These are phyloP conservation scores for Brachionus koreanus DNA, from an alignment of 1,140 invertebrate genomes.

Conservation along the genomic window DNA sequence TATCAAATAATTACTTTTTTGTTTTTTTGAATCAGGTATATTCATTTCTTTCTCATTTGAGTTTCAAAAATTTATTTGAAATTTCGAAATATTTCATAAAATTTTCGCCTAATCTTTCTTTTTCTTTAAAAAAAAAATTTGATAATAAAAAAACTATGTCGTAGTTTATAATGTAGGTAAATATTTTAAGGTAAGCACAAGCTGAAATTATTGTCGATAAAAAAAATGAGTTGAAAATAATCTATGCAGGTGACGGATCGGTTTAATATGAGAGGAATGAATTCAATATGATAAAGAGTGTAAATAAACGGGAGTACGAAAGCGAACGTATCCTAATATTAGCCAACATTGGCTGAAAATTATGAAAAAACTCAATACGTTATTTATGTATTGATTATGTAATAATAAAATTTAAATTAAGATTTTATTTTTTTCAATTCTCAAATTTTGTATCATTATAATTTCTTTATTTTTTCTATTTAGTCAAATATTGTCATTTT, in stretches of 20 bases:
- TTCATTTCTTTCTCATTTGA: background rate
- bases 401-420: constrained; percentile 8
- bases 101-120: constrained; percentile 14
- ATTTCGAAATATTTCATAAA: background rate
- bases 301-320: background rate
- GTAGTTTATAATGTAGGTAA: constrained; percentile 30
- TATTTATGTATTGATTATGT: constrained; percentile 33
- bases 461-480: background rate
- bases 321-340: background rate
- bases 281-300: background rate
- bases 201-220: background rate
- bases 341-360: background rate
- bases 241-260: background rate
- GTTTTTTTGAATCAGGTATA: background rate
- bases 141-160: constrained; percentile 32
- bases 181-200: constrained; percentile 5
- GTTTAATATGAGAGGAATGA: background rate
- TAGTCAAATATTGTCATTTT: background rate
- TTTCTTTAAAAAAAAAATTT: constrained; percentile 17
- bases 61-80: background rate
- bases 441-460: constrained; percentile 10
- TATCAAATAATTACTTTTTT: constrained; percentile 20
- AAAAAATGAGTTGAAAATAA: background rate
- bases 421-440: background rate
- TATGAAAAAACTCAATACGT: background rate